Evolutionary conservation across 2,113 vertebrate genomes (phyloP).

Genomic region (Protobothrops mucrosquamatus): DNA sequence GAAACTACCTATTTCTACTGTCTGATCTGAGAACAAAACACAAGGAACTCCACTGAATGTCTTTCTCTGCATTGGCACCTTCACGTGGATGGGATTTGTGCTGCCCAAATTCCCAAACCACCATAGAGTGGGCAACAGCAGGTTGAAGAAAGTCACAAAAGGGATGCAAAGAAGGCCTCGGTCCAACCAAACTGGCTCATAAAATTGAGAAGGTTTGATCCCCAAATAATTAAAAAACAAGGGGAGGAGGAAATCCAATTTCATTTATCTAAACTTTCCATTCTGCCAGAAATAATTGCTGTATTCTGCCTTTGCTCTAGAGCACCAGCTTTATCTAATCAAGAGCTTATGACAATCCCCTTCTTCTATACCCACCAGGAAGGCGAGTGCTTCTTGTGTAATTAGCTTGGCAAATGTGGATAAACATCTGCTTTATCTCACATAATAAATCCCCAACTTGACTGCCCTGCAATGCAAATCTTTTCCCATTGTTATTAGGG

Average conservation of each 20-base stretch:
- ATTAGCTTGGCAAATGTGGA: background rate
- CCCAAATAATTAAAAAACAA: background rate
- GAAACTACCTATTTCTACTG: background rate
- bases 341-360: background rate
- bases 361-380: background rate
- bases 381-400: background rate
- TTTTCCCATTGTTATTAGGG: background rate
- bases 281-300: background rate
- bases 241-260: background rate
- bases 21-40: background rate
- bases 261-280: background rate
- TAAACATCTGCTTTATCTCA: conserved; percentile 5
- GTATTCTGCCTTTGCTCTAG: background rate
- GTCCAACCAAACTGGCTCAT: background rate
- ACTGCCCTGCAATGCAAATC: background rate
- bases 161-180: background rate
- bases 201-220: background rate
- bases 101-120: background rate
- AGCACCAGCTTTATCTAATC: background rate
- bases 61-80: background rate
- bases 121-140: background rate
- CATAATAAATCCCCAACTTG: background rate
- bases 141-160: background rate
- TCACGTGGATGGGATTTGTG: background rate
- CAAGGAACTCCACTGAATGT: background rate